Evolutionary conservation across 2,113 vertebrate genomes (phyloP).

Genomic region (Ranitomeya imitator): DNA sequence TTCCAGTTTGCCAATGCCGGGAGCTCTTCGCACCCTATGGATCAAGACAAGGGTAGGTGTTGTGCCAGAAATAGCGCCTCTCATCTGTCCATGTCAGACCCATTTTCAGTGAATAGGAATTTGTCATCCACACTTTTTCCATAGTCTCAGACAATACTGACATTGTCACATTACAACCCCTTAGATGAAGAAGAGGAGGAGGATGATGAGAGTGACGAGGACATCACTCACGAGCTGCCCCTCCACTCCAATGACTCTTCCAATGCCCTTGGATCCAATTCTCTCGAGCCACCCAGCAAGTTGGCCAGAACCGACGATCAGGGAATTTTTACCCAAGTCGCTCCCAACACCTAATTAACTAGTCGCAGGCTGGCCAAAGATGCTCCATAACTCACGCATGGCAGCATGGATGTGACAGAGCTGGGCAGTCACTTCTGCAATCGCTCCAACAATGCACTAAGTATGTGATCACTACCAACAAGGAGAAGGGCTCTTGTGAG

Average conservation of each 20-base stretch:
- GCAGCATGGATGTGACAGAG: slow-evolving; percentile 42
- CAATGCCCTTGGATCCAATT: slow-evolving; percentile 69
- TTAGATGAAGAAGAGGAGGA: slow-evolving; percentile 89
- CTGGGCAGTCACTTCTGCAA: neutral
- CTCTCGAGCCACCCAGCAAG: slow-evolving; percentile 82
- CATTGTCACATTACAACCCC: neutral
- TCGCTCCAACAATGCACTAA: slow-evolving; percentile 27
- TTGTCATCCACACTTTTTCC: neutral
- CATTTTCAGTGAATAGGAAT: neutral
- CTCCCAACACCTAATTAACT: slow-evolving; percentile 67
- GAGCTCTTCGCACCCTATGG: slow-evolving; percentile 75
- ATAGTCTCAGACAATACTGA: neutral
- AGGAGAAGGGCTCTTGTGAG: slow-evolving; percentile 31
- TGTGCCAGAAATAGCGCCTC: neutral
- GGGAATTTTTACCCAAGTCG: slow-evolving; percentile 70
- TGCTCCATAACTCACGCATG: slow-evolving; percentile 54
- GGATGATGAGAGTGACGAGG: slow-evolving; percentile 88
- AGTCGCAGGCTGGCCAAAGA: neutral
- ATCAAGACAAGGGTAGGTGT: slow-evolving; percentile 83
- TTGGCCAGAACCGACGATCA: slow-evolving; percentile 75
- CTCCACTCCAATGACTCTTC: slow-evolving; percentile 67
- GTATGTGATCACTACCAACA: neutral
- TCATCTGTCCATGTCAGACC: too few relatives aligned
- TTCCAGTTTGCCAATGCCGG: slow-evolving; percentile 80
- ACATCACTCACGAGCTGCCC: slow-evolving; percentile 78